These are phyloP conservation scores for Drosophila multiciliata DNA, from an alignment of 2,888 invertebrate species.

Conservation along the genomic window DNA sequence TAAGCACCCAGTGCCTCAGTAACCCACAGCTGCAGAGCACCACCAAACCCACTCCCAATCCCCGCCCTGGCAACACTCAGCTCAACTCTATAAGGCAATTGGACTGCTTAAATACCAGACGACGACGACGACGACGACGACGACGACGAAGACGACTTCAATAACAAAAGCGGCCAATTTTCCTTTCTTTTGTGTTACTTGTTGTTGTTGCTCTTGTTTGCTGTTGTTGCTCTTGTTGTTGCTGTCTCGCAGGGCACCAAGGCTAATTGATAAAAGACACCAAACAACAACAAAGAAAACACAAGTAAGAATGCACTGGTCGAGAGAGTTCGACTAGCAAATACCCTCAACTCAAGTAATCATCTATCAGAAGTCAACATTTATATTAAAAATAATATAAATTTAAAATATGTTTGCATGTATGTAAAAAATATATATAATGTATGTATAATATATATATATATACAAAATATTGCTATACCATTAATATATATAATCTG, in stretches of 20 bases:
- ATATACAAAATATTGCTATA: no score
- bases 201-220: slow-evolving; percentile 12
- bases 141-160: slow-evolving; percentile 18
- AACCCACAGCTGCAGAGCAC: slow-evolving; percentile 45
- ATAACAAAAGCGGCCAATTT: slow-evolving; percentile 57
- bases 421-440: no score
- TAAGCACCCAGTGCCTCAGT: slow-evolving; percentile 50
- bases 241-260: slow-evolving; percentile 66
- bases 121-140: slow-evolving; percentile 18
- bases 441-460: not conserved
- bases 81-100: slow-evolving; percentile 42
- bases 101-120: slow-evolving; percentile 71
- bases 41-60: not conserved
- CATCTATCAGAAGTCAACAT: not conserved
- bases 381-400: not conserved
- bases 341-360: not conserved
- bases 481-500: no score
- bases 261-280: slow-evolving; percentile 79
- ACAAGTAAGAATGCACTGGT: not conserved
- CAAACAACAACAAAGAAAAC: slow-evolving; percentile 8
- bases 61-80: not conserved
- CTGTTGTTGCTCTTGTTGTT: slow-evolving; percentile 33
- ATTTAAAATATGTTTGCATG: no score
- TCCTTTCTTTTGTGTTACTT: slow-evolving; percentile 48
- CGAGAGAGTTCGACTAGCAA: not conserved